phyloP scores from a whole-genome alignment of 2,113 vertebrate genomes.

The Tragelaphus buxtoni region DNA sequence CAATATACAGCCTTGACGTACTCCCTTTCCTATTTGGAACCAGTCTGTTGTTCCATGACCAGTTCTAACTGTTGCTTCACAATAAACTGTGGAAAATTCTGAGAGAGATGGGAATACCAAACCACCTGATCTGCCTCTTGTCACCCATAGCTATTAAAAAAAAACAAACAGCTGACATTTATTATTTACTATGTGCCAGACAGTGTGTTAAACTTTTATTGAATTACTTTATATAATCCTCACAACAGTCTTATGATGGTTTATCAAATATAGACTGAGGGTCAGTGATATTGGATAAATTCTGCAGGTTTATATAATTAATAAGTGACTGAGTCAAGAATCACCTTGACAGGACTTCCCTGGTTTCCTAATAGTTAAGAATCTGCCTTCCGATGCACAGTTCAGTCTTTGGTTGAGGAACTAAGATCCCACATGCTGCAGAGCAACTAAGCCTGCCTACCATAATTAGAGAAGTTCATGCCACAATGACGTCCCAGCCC shows the following conservation, averaged over 20 bases:
- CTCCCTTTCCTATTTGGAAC: too few relatives aligned
- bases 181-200: constrained; percentile 23
- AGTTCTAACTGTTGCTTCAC: too few relatives aligned
- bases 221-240: constrained; percentile 1
- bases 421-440: not conserved
- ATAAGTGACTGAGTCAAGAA: not conserved
- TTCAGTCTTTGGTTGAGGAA: not conserved
- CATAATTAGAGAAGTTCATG: not conserved
- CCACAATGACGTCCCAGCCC: fast-evolving
- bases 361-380: not conserved
- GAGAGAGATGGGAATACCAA: too few relatives aligned
- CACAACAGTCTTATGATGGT: not conserved
- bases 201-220: not conserved
- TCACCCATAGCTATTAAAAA: not conserved
- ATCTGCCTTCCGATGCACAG: not conserved
- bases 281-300: not conserved
- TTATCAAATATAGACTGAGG: not conserved
- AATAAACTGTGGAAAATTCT: too few relatives aligned
- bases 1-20: too few relatives aligned
- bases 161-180: not conserved
- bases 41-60: too few relatives aligned
- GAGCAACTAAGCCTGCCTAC: not conserved
- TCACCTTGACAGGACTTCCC: not conserved
- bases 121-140: too few relatives aligned
- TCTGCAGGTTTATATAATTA: not conserved